Conservation (phyloP, 1,140 invertebrate genomes). For the Drepana arcuata region DNA sequence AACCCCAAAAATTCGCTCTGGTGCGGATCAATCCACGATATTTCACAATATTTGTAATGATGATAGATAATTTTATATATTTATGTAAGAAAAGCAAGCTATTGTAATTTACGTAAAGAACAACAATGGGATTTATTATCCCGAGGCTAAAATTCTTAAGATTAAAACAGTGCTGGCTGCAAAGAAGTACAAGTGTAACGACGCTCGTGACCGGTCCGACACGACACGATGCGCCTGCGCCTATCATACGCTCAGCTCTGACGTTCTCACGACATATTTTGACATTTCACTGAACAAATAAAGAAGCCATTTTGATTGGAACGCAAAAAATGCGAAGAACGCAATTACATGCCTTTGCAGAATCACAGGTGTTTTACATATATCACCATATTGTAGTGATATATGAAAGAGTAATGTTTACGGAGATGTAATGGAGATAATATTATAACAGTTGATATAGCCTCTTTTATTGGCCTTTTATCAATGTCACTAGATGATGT, state of each 20-base stretch:
- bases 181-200: slow-evolving; percentile 39
- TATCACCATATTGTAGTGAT: too few species aligned
- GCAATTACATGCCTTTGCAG: slow-evolving; percentile 31
- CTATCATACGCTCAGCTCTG: slow-evolving; percentile 36
- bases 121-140: too few species aligned
- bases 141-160: slow-evolving; percentile 20
- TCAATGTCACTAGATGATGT: slow-evolving; percentile 15
- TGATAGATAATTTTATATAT: too few species aligned
- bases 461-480: slow-evolving; percentile 11
- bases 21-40: too few species aligned
- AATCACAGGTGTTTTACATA: neutral
- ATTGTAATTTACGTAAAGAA: too few species aligned
- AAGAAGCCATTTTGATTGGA: slow-evolving; percentile 58
- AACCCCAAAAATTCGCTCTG: too few species aligned
- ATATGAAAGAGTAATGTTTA: too few species aligned
- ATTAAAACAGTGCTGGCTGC: slow-evolving; percentile 10
- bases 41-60: too few species aligned
- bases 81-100: too few species aligned
- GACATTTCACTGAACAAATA: slow-evolving; percentile 67
- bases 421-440: slow-evolving; percentile 18
- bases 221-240: slow-evolving; percentile 37
- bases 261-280: slow-evolving; percentile 63
- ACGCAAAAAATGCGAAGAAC: slow-evolving; percentile 29
- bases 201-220: slow-evolving; percentile 52
- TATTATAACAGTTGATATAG: slow-evolving; percentile 13